Conservation (phyloP, 1,140 invertebrate species). For the Drosophila arizonae region DNA sequence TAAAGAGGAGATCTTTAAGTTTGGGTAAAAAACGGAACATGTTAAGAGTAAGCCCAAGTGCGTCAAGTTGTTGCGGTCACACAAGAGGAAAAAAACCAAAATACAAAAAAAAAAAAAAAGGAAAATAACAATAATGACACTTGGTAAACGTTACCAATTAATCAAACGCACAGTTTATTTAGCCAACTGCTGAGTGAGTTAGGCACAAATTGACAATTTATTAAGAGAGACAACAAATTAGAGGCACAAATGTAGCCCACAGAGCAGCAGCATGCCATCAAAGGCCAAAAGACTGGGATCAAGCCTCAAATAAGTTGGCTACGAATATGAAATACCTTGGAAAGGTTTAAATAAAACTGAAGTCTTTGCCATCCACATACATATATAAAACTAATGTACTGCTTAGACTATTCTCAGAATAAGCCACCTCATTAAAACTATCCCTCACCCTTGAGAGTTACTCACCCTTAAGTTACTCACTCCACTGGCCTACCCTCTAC, state of each 20-base stretch:
- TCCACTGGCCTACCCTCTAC: background rate
- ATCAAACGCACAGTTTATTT: constrained; percentile 45
- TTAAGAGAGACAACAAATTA: constrained; percentile 57
- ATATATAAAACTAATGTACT: too few species aligned
- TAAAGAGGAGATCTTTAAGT: background rate
- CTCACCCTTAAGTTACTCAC: too few species aligned
- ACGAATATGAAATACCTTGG: background rate
- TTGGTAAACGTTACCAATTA: constrained; percentile 59
- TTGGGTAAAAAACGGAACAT: too few species aligned
- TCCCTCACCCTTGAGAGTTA: background rate
- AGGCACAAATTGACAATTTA: constrained; percentile 68
- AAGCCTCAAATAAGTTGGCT: background rate
- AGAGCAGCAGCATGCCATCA: constrained; percentile 20
- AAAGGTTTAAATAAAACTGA: background rate
- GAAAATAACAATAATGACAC: constrained; percentile 14
- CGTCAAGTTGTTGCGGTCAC: background rate
- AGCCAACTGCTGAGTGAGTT: constrained; percentile 62
- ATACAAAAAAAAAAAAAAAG: too few species aligned
- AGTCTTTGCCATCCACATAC: background rate
- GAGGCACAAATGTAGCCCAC: constrained; percentile 32
- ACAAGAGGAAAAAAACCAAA: background rate
- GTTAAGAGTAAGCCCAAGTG: background rate
- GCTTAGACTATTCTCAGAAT: background rate
- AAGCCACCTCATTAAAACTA: too few species aligned
- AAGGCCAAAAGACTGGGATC: constrained; percentile 1